Evolutionary conservation across 2,113 vertebrate genomes (phyloP), one percentile per base, ranked within the genome.

Genomic region (Probosciger aterrimus): DNA sequence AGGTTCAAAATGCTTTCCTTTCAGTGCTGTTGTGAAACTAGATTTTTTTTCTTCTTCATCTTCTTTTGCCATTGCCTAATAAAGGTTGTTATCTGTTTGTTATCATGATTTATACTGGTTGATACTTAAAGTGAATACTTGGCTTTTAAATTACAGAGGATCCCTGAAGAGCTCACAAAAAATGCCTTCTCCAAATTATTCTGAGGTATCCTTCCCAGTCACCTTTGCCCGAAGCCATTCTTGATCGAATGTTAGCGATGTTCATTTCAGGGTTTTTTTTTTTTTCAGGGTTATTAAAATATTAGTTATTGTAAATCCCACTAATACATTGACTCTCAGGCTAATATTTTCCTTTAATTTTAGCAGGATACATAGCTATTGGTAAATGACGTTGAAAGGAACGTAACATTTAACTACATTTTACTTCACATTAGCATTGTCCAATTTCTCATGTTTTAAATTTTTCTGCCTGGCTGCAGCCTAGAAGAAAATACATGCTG

Each of bases 401-500:
- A 97, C 93, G 97, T 96, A 97, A 98, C 96, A 65, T 70, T 82
- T 97, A 98, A 97, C 96, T 96, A 94, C 91, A 62, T 98, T 98
- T 98, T 97, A 96, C 92, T 97, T 96, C 67, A 86, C 97, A 97
- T 98, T 98, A 97, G 77, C 95, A 93, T 96, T 97, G 97, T 97
- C 97, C 97, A 98, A 97, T 98, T 98, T 97, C 96, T 97, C 96
- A 95, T 97, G 95, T 98, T 98, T 96, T 95, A 98, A 96, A 96
- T 98, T 98, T 98, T 98, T 97, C 97, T 97, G 98, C 97, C 97
- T 98, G 96, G 95, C 96, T 98, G 96, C 94, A 97, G 96, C 96
- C 97, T 98, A 96, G 97, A 98, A 97, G 96, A 97, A 95, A 98
- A 97, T 96, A 97, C 96, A 97, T 92, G 95, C 97, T 97, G 97